Base-by-base conservation (phyloP, 2,888 invertebrate genomes). In the Hyppa rectilinea region DNA sequence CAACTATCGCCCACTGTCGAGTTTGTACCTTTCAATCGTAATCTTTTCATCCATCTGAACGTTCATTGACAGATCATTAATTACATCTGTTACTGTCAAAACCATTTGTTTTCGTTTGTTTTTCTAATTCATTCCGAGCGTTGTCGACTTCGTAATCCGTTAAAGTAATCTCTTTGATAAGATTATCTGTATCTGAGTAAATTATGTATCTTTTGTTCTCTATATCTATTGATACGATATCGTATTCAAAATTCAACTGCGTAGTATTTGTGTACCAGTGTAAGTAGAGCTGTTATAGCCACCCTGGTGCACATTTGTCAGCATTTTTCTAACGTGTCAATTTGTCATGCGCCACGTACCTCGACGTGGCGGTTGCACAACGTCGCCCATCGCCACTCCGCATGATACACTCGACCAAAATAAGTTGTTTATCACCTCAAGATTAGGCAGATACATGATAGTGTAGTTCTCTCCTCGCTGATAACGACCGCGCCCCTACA, bases 401-500 rank as follows among this genome's bases (percentile, higher is more conserved):
- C 87, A 85, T 89, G 89, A 88, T 84, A 87, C 72, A 87, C 81
- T 85, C 84, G 78, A 88, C 87, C 64, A 86, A 90, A 90, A 90
- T 88, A 89, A 84, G 83, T 74, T 68, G 80, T 84, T 87, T 90
- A 90, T 90, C 90, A 78, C 70, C 69, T 58, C 62, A 75, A 80
- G 87, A 87, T 49, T 49, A 75, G 71, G 71, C 58, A 81, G 85
- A 85, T 84, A 81, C 70, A 72, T 77, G 88, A 87, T 89, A 89
- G 75, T 49, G 72, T 75, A 75, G 66, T 76, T 83, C 81, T 86
- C 83, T 84, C 73, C 68, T 73, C 62, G 58, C 71, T 71, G 89
- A 90, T 89, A 89, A 80, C 75, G 85, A 89, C 92, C 94, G 91
- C 93, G 90, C 95, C 94, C 91, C 91, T 92, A 81, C 90, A 88